Percentiles rank a stretch among this genome's conserved stretches.
phyloP scores from a whole-genome alignment of 2,888 invertebrate species.

The Amiota minor region DNA sequence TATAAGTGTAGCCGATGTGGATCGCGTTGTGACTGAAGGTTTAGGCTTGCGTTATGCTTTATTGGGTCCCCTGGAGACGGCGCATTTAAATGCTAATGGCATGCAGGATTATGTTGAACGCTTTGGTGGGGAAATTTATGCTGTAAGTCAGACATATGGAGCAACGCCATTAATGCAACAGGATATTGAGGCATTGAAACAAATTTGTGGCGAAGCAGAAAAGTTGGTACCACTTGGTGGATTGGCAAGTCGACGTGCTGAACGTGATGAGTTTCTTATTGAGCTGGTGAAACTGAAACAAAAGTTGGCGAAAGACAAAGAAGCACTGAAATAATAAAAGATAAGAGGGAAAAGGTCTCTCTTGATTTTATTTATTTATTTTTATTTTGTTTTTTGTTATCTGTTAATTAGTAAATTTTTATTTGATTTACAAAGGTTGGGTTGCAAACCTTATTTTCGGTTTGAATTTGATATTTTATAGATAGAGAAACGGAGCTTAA shows the following conservation, averaged over 20 bases:
- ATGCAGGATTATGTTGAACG: slow-evolving; percentile 77
- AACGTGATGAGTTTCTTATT: slow-evolving; percentile 87
- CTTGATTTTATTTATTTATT: too few species aligned
- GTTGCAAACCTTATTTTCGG: too few species aligned
- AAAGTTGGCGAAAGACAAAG: slow-evolving; percentile 76
- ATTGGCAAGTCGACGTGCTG: slow-evolving; percentile 81
- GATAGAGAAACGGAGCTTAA: too few species aligned
- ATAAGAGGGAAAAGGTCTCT: slow-evolving; percentile 1
- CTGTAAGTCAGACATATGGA: slow-evolving; percentile 82
- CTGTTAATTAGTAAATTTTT: background rate
- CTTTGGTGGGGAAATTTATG: slow-evolving; percentile 77
- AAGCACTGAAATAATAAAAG: too few species aligned
- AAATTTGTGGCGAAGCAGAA: slow-evolving; percentile 83
- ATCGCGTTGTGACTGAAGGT: slow-evolving; percentile 94
- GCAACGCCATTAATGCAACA: slow-evolving; percentile 82
- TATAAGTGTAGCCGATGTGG: slow-evolving; percentile 88
- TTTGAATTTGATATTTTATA: too few species aligned
- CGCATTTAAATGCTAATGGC: slow-evolving; percentile 95
- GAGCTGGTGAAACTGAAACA: slow-evolving; percentile 85
- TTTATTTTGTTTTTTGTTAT: background rate
- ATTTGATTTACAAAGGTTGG: too few species aligned
- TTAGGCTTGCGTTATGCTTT: slow-evolving; percentile 96
- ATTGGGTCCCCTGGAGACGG: slow-evolving; percentile 93
- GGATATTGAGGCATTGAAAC: slow-evolving; percentile 77
- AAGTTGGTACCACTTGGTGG: slow-evolving; percentile 82